These are phyloP conservation scores for Panthera uncia DNA, from an alignment of 2,113 vertebrate genomes.

Conservation along the genomic window DNA sequence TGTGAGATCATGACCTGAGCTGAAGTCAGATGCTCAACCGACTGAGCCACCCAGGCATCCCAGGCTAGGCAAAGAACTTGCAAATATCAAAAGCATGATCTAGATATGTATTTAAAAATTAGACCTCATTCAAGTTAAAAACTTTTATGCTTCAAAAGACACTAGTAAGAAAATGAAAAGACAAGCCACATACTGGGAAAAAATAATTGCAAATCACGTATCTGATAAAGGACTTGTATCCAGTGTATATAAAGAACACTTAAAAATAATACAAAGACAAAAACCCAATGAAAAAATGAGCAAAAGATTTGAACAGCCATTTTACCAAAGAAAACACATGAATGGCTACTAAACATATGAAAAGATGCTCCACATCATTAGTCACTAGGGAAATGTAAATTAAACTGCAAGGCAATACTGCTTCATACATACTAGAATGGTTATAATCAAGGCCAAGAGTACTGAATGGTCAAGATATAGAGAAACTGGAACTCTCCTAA, in stretches of 20 bases:
- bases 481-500: not conserved
- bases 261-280: slow-evolving; percentile 6
- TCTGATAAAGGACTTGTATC: not conserved
- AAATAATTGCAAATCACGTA: not conserved
- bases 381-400: not conserved
- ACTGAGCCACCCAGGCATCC: too few relatives aligned
- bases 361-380: not conserved
- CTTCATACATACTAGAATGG: not conserved
- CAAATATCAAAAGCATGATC: not conserved
- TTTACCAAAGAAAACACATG: not conserved
- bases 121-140: not conserved
- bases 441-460: not conserved
- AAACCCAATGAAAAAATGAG: not conserved
- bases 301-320: not conserved
- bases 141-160: not conserved
- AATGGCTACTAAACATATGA: not conserved
- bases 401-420: not conserved
- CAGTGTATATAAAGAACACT: not conserved
- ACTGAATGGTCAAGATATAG: not conserved
- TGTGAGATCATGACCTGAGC: too few relatives aligned
- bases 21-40: too few relatives aligned
- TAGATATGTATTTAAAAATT: not conserved
- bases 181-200: not conserved
- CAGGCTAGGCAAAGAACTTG: not conserved
- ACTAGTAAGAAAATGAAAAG: slow-evolving; percentile 25